Conservation (phyloP, 2,888 invertebrate genomes). For the Macrophya alboannulata region DNA sequence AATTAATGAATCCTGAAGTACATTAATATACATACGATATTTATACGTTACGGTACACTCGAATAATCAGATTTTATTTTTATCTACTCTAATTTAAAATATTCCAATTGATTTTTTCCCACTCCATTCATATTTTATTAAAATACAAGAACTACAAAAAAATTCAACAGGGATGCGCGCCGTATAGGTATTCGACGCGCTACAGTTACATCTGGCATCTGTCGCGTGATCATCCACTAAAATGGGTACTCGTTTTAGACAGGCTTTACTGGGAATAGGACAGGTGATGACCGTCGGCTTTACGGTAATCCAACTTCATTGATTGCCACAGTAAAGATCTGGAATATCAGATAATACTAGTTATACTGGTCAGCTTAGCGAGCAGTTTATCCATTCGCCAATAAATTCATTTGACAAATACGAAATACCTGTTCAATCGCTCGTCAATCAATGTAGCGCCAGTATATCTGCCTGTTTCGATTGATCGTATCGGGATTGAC, state of each 20-base stretch:
- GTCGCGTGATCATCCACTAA: slow-evolving; percentile 41
- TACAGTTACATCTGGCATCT: background rate
- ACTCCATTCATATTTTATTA: background rate
- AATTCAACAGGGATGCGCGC: background rate
- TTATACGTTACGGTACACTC: too few relatives aligned
- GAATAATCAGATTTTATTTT: background rate
- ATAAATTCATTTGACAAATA: slow-evolving; percentile 35
- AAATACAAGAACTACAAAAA: background rate
- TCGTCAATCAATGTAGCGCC: slow-evolving; percentile 14
- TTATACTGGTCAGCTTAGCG: slow-evolving; percentile 21
- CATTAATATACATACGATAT: background rate
- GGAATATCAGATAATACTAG: slow-evolving; percentile 42
- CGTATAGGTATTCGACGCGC: background rate
- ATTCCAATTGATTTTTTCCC: slow-evolving; percentile 6
- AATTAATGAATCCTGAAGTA: background rate
- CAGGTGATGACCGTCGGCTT: slow-evolving; percentile 46
- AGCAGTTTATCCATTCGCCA: slow-evolving; percentile 35
- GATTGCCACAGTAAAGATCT: slow-evolving; percentile 36
- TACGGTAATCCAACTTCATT: slow-evolving; percentile 43
- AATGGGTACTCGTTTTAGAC: slow-evolving; percentile 20
- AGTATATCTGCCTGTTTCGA: background rate
- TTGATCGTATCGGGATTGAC: background rate
- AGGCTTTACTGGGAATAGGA: slow-evolving; percentile 36
- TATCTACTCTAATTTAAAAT: background rate
- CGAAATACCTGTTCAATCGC: background rate